Percentiles rank a stretch among this genome's conserved stretches.
Conservation (phyloP, 2,113 vertebrate species). For the Plestiodon gilberti region DNA sequence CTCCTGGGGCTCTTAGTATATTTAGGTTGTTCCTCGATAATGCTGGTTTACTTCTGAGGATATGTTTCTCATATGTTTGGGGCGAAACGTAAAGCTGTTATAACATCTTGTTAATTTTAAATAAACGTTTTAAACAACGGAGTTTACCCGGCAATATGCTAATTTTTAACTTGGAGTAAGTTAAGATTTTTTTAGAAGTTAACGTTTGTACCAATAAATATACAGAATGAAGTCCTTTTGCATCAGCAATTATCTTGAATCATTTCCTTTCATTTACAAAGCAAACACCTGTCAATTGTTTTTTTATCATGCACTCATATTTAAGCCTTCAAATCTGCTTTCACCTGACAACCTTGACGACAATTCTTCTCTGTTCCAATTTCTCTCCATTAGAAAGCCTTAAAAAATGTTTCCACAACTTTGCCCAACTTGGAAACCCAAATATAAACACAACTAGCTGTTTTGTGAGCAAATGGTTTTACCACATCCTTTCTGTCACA, state of each 20-base stretch:
- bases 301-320: not conserved
- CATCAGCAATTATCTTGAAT: not conserved
- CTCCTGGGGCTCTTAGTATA: too few species aligned
- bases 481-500: not conserved
- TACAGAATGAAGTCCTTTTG: not conserved
- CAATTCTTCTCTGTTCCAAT: not conserved
- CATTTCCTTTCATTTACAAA: not conserved
- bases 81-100: too few species aligned
- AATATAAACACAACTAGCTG: not conserved
- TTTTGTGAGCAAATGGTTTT: slow-evolving; percentile 14
- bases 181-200: not conserved
- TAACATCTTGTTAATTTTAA: too few species aligned
- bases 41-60: too few species aligned
- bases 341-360: not conserved
- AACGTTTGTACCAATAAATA: not conserved
- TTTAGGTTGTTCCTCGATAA: too few species aligned
- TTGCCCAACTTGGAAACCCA: slow-evolving; percentile 25
- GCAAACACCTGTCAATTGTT: slow-evolving; percentile 22
- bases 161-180: too few species aligned
- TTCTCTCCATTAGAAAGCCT: not conserved
- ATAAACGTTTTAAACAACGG: too few species aligned
- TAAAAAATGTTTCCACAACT: not conserved
- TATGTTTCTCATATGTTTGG: too few species aligned
- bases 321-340: not conserved
- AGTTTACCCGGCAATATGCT: too few species aligned